Base-by-base conservation (phyloP, 2,888 invertebrate species). In the Nomada hirtipes region DNA sequence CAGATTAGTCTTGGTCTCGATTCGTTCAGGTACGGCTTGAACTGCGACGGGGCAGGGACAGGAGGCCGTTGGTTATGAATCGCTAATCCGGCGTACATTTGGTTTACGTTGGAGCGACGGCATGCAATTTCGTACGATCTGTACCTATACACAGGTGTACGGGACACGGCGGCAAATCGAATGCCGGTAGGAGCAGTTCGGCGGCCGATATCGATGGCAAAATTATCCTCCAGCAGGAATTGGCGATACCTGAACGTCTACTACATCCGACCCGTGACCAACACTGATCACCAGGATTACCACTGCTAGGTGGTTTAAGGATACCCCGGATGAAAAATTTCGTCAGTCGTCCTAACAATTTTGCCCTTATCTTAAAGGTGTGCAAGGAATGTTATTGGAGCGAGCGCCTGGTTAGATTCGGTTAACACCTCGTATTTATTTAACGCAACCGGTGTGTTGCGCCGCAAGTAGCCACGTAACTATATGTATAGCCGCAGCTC, bases 81-180 rank as follows among this genome's bases (percentile, higher is more conserved):
- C 88, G 80, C 88, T 90, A 89, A 90, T 90, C 89, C 88, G 72
- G 71, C 86, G 79, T 84, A 79, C 82, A 88, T 84, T 84, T 75
- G 86, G 88, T 87, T 90, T 88, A 85, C 83, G 77, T 87, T 64
- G 83, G 47, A 68, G 85, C 79, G 68, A 76, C 77, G 84, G 86
- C 85, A 85, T 89, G 86, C 85, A 87, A 87, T 90, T 89, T 86
- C 86, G 55, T 61, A 50, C 75, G 74, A 85, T 78, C 53, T 18
- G 29, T 15, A 52, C 47, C 57, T 67, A 23, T 57, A 64, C 72
- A 65, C 81, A 80, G 80, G 67, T 82, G 70, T 60, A 20, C 50
- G 20, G 2, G 50, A 52, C 57, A 63, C 70, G 60, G 55, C 61
- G 50, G 72, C 71, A 65, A 65, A 74, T 67, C 75, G 71, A 23